Conservation (phyloP, 2,113 vertebrate species). For the Paradoxurus hermaphroditus region DNA sequence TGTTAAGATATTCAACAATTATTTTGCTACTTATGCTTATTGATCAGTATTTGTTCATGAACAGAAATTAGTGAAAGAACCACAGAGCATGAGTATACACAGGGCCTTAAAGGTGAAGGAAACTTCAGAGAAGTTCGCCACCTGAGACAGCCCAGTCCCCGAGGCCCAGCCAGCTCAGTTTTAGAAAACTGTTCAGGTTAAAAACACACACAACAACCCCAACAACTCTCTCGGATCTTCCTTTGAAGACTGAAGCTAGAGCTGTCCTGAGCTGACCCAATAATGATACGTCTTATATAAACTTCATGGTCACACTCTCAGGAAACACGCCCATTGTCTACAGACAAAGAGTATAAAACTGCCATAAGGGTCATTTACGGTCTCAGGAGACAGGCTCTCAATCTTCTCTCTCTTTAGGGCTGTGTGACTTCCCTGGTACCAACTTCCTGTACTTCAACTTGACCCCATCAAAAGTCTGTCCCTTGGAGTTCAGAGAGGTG, state of each 20-base stretch:
- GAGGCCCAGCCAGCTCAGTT: too few species aligned
- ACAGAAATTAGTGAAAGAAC: not conserved
- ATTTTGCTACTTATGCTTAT: not conserved
- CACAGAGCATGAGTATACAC: not conserved
- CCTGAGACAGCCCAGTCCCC: not conserved
- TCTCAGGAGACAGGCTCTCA: not conserved
- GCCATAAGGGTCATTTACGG: not conserved
- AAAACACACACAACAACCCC: not conserved
- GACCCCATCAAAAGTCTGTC: not conserved
- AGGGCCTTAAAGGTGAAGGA: not conserved
- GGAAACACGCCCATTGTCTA: not conserved
- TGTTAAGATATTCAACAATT: not conserved
- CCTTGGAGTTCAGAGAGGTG: not conserved
- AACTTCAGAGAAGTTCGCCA: not conserved
- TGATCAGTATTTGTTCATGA: not conserved
- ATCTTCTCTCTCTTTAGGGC: not conserved
- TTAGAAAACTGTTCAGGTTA: not conserved
- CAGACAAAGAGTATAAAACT: not conserved
- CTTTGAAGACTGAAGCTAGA: not conserved
- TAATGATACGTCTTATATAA: not conserved
- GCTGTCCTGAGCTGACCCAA: too few species aligned
- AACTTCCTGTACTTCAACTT: not conserved
- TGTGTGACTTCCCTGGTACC: not conserved
- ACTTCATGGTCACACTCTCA: not conserved
- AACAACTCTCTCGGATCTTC: not conserved